Conservation (phyloP, 2,113 vertebrate genomes). For the Probosciger aterrimus region DNA sequence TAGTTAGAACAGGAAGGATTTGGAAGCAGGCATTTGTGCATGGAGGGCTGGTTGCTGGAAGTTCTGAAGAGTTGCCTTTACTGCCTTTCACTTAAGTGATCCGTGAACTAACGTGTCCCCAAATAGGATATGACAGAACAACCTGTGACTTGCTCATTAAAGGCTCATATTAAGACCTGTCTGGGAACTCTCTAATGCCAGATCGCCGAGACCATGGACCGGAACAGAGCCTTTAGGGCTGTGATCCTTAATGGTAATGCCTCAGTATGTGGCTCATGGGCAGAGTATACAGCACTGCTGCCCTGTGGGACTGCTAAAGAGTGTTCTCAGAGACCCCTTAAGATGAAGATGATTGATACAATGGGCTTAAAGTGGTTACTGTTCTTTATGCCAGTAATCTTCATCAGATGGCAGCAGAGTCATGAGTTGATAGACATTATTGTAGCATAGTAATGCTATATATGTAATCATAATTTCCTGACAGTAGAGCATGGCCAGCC, state of each 20-base stretch:
- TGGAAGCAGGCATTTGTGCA: background rate
- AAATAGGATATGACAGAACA: background rate
- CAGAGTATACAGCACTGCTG: background rate
- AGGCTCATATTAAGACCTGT: background rate
- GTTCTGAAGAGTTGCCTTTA: background rate
- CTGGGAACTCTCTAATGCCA: conserved; percentile 21
- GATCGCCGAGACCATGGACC: background rate
- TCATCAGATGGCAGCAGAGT: background rate
- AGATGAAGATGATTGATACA: conserved; percentile 34
- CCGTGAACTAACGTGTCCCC: conserved; percentile 24
- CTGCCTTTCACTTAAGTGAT: background rate
- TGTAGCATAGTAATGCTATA: background rate
- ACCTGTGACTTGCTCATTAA: background rate
- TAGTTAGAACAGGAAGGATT: background rate
- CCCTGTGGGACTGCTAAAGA: conserved; percentile 20
- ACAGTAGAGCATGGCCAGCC: background rate
- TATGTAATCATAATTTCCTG: background rate
- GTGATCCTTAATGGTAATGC: background rate
- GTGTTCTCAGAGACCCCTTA: conserved; percentile 33
- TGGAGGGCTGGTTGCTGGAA: background rate
- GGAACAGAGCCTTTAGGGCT: conserved; percentile 10
- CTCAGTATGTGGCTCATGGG: conserved; percentile 13
- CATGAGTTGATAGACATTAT: background rate
- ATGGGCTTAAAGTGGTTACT: conserved; percentile 8
- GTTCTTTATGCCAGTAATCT: conserved; percentile 13